A percentile compares a stretch with the other conserved stretches of the same genome.
phyloP scores from a whole-genome alignment of 2,888 invertebrate genomes.

The Stenolophus ochropezus region DNA sequence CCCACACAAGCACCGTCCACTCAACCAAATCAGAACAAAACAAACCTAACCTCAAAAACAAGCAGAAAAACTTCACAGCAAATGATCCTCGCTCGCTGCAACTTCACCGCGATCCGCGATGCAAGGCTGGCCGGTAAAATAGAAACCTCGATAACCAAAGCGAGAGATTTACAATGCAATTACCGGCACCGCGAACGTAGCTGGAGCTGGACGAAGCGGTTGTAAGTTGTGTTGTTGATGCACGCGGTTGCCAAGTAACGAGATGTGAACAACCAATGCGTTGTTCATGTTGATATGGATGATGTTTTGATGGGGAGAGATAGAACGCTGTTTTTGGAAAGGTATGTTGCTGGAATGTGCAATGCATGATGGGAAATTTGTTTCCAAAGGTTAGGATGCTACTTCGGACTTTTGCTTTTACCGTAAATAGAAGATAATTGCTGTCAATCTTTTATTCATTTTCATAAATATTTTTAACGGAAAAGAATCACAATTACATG shows the following conservation, averaged over 20 bases:
- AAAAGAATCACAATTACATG: too few species aligned
- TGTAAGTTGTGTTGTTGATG: constrained; percentile 21
- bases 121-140: constrained; percentile 19
- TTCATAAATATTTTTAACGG: not conserved
- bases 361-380: not conserved
- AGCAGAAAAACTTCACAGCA: constrained; percentile 5
- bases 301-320: constrained; percentile 20
- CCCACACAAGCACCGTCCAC: constrained; percentile 25
- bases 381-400: not conserved
- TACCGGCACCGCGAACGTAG: constrained; percentile 21
- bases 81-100: constrained; percentile 33
- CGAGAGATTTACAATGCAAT: constrained; percentile 53
- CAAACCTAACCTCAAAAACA: constrained; percentile 22
- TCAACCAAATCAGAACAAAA: constrained; percentile 34
- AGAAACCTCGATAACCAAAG: constrained; percentile 48
- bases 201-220: constrained; percentile 1
- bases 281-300: constrained; percentile 25
- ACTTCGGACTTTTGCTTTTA: not conserved
- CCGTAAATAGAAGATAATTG: not conserved
- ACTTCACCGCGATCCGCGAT: constrained; percentile 3
- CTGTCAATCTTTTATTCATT: not conserved
- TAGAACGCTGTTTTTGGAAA: constrained; percentile 9
- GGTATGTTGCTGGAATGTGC: not conserved
- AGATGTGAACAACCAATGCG: constrained; percentile 31
- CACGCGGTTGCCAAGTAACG: constrained; percentile 33